These are phyloP conservation scores for Leptogaster cylindrica DNA, from an alignment of 2,888 invertebrate species.

Conservation along the genomic window DNA sequence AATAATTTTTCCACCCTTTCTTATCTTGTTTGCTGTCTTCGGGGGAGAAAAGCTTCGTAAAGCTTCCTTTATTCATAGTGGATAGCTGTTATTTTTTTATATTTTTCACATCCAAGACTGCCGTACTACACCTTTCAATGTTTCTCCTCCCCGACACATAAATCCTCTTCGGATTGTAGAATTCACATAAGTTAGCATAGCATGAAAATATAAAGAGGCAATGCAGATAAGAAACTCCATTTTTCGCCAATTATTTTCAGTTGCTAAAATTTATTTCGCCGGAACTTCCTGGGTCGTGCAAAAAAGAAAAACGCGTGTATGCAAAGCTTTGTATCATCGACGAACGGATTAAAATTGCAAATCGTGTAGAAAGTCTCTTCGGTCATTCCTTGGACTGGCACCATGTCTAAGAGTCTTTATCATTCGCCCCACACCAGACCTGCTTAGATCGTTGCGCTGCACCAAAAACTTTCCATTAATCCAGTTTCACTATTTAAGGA, in stretches of 20 bases:
- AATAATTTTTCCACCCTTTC: slow-evolving; percentile 7
- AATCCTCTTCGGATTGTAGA: neutral
- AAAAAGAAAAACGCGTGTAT: too few species aligned
- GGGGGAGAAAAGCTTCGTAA: slow-evolving; percentile 14
- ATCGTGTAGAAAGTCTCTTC: too few species aligned
- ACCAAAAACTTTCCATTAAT: too few species aligned
- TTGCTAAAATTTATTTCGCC: slow-evolving; percentile 13
- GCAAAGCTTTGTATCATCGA: too few species aligned
- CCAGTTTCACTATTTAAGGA: too few species aligned
- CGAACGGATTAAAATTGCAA: too few species aligned
- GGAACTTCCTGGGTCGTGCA: neutral
- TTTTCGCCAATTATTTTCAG: slow-evolving; percentile 26
- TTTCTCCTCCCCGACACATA: neutral
- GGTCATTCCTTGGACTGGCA: too few species aligned
- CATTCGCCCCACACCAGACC: too few species aligned
- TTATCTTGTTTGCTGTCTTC: slow-evolving; percentile 5
- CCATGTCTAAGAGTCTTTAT: too few species aligned
- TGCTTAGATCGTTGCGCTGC: too few species aligned
- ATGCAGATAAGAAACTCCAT: slow-evolving; percentile 11
- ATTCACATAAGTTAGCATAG: neutral
- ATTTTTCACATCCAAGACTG: neutral
- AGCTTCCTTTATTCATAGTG: slow-evolving; percentile 19
- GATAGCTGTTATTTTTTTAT: too few species aligned
- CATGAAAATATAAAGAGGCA: neutral
- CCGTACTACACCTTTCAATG: neutral